phyloP scores from a whole-genome alignment of 2,113 vertebrate species.

The Chloroceryle aenea region DNA sequence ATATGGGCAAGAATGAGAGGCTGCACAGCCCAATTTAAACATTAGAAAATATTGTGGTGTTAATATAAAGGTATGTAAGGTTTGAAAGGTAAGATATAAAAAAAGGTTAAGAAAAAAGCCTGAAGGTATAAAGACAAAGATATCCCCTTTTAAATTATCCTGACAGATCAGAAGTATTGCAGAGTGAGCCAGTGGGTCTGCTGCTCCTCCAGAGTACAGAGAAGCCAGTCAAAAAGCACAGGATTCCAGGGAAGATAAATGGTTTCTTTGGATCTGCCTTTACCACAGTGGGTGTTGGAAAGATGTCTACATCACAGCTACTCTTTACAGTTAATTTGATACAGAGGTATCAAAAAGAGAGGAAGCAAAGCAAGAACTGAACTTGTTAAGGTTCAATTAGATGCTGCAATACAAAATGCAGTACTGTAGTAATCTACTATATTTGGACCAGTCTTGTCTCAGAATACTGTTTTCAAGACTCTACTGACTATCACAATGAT shows the following conservation, averaged over 20 bases:
- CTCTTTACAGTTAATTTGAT: slow-evolving; percentile 21
- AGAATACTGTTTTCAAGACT: neutral
- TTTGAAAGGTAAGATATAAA: neutral
- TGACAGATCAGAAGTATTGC: neutral
- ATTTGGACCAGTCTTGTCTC: neutral
- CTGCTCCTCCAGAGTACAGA: neutral
- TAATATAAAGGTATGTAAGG: neutral
- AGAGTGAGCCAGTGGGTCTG: neutral
- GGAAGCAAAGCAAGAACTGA: slow-evolving; percentile 51
- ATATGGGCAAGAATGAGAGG: neutral
- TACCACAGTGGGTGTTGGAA: neutral
- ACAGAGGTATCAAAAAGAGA: slow-evolving; percentile 46
- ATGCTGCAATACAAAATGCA: neutral
- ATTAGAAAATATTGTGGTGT: neutral
- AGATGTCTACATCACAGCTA: slow-evolving; percentile 17
- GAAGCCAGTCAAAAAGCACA: neutral
- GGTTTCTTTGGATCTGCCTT: slow-evolving; percentile 25
- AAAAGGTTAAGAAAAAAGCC: neutral
- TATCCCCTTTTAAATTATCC: neutral
- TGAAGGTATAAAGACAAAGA: neutral
- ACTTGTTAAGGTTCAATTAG: neutral
- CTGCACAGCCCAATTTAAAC: neutral
- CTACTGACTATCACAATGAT: neutral
- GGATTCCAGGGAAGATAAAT: neutral
- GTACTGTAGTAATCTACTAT: neutral